These are phyloP conservation scores for Lasioglossum calceatum DNA, from an alignment of 2,888 invertebrate species.

Conservation along the genomic window DNA sequence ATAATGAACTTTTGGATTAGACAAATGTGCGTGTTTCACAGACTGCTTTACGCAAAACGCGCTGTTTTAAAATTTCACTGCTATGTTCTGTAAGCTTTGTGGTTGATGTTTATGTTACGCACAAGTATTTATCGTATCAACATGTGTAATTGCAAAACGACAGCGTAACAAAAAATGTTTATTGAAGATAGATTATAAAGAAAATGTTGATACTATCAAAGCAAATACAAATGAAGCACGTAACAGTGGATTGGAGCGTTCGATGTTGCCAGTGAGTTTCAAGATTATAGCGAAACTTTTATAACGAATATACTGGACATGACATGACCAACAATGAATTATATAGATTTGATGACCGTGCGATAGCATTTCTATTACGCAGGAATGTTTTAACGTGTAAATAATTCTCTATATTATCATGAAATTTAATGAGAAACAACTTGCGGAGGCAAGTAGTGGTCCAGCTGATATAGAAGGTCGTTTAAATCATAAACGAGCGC, in stretches of 20 bases:
- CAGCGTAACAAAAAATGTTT: neutral
- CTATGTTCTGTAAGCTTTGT: slow-evolving; percentile 16
- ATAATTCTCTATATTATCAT: slow-evolving; percentile 81
- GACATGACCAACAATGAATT: slow-evolving; percentile 27
- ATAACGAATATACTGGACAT: slow-evolving; percentile 21
- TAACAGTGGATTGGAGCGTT: neutral
- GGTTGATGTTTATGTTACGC: slow-evolving; percentile 18
- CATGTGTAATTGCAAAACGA: neutral
- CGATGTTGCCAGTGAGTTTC: slow-evolving; percentile 25
- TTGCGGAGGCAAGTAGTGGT: slow-evolving; percentile 87
- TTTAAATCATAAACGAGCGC: slow-evolving; percentile 88
- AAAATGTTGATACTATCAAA: neutral
- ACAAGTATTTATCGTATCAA: neutral
- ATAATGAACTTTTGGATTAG: no score
- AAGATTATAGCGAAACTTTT: slow-evolving; percentile 25
- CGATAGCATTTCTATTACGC: slow-evolving; percentile 30
- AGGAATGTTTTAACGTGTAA: slow-evolving; percentile 11
- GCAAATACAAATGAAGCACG: slow-evolving; percentile 1
- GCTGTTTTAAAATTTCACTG: slow-evolving; percentile 47
- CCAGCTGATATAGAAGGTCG: slow-evolving; percentile 89
- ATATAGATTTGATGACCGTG: slow-evolving; percentile 32
- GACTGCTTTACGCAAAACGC: slow-evolving; percentile 38
- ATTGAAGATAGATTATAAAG: neutral
- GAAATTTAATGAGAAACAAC: slow-evolving; percentile 90
- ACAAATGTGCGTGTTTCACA: slow-evolving; percentile 36